These are phyloP conservation scores for Thysanoteuthis rhombus DNA, from an alignment of 2,888 invertebrate genomes.

Conservation along the genomic window DNA sequence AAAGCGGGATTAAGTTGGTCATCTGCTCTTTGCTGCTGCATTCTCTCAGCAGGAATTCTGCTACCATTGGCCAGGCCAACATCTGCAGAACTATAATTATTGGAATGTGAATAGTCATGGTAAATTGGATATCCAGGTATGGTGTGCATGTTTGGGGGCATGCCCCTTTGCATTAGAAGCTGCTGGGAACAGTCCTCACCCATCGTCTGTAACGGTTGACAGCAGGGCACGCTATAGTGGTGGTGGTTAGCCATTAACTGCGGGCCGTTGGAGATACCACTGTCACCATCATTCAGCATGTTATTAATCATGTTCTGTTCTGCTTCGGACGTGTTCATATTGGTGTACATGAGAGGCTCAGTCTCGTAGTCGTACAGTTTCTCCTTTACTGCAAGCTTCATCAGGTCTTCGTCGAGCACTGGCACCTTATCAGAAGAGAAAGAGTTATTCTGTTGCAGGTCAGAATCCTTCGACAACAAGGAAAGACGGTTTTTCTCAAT, in stretches of 20 bases:
- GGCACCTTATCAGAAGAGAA: slow-evolving; percentile 41
- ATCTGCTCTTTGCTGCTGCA: slow-evolving; percentile 21
- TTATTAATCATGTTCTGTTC: slow-evolving; percentile 47
- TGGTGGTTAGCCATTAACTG: slow-evolving; percentile 15
- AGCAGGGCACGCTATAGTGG: not conserved
- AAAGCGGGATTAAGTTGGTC: slow-evolving; percentile 2
- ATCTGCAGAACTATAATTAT: slow-evolving; percentile 21
- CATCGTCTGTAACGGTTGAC: not conserved
- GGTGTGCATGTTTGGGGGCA: not conserved
- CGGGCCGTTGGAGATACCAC: slow-evolving; percentile 32
- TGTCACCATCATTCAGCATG: slow-evolving; percentile 35
- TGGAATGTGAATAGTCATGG: slow-evolving; percentile 25
- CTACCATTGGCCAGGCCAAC: slow-evolving; percentile 22
- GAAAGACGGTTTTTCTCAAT: slow-evolving; percentile 49
- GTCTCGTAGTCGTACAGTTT: slow-evolving; percentile 35
- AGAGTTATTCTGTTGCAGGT: slow-evolving; percentile 45
- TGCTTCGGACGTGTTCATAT: slow-evolving; percentile 37
- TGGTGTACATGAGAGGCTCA: slow-evolving; percentile 36
- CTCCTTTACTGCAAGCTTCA: slow-evolving; percentile 33
- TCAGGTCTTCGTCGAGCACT: slow-evolving; percentile 32
- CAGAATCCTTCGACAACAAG: slow-evolving; percentile 51
- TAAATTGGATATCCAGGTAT: slow-evolving; percentile 1
- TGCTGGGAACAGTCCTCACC: slow-evolving; percentile 1
- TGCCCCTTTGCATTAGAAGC: slow-evolving; percentile 1
- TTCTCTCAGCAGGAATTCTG: slow-evolving; percentile 15